Conservation (phyloP, 1,140 invertebrate species). For the Philaenus spumarius region DNA sequence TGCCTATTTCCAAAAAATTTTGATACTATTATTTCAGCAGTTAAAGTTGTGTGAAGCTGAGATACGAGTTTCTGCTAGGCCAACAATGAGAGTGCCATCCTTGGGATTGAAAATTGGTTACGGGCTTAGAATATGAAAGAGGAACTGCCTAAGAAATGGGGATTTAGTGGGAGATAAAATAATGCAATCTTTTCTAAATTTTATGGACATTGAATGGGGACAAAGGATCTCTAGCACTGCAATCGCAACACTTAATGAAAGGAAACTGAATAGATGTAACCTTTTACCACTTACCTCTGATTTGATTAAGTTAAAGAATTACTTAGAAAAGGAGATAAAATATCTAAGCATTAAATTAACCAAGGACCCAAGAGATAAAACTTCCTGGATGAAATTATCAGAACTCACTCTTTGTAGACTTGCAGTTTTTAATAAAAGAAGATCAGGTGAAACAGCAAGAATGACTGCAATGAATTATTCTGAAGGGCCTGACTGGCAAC, state of each 20-base stretch:
- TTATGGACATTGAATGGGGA: not conserved
- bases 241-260: not conserved
- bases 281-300: not conserved
- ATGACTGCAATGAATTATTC: not conserved
- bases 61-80: not conserved
- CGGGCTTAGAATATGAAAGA: not conserved
- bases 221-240: not conserved
- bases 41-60: not conserved
- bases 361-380: not conserved
- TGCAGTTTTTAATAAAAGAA: not conserved
- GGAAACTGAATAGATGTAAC: not conserved
- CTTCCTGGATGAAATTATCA: not conserved
- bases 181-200: not conserved
- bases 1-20: not conserved
- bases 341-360: not conserved
- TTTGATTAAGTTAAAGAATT: not conserved
- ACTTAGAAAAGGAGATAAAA: not conserved
- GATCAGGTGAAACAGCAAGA: not conserved
- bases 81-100: not conserved
- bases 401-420: not conserved
- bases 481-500: no score
- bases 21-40: not conserved
- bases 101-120: not conserved
- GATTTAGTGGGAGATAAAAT: not conserved
- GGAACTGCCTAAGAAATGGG: not conserved